Conservation (phyloP, 2,797 vertebrate genomes). For the Cottoperca gobio region DNA sequence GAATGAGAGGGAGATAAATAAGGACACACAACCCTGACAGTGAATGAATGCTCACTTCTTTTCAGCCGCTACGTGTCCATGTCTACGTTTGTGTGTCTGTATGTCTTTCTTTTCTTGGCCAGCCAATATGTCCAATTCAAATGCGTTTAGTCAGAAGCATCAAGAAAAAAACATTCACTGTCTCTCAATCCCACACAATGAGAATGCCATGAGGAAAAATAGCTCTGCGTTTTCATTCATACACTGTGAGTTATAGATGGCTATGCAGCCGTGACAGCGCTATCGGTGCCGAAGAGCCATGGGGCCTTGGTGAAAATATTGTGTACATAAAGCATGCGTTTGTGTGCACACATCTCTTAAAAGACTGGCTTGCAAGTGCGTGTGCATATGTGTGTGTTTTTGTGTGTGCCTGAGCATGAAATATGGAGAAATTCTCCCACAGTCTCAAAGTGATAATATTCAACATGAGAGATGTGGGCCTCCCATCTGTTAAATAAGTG, state of each 20-base stretch:
- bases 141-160: conserved; percentile 20
- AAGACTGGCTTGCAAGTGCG: too few species aligned
- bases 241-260: conserved; percentile 64
- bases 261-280: conserved; percentile 51
- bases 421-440: too few species aligned
- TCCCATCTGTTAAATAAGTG: conserved; percentile 17
- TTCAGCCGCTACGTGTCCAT: conserved; percentile 35
- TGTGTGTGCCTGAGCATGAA: too few species aligned
- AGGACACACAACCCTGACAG: conserved; percentile 37
- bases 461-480: conserved; percentile 23
- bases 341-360: conserved; percentile 16
- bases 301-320: conserved; percentile 69
- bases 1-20: conserved; percentile 73
- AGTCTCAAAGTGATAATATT: conserved; percentile 40
- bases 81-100: conserved; percentile 14
- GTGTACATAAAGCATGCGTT: conserved; percentile 58
- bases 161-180: conserved; percentile 30
- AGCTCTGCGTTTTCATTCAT: conserved; percentile 48
- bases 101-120: conserved; percentile 22
- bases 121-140: conserved; percentile 14
- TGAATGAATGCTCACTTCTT: conserved; percentile 47
- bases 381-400: too few species aligned
- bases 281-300: conserved; percentile 47
- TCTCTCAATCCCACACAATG: conserved; percentile 10
- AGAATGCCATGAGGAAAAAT: conserved; percentile 39